phyloP scores from a whole-genome alignment of 2,797 vertebrate genomes.

The Mastacembelus armatus region DNA sequence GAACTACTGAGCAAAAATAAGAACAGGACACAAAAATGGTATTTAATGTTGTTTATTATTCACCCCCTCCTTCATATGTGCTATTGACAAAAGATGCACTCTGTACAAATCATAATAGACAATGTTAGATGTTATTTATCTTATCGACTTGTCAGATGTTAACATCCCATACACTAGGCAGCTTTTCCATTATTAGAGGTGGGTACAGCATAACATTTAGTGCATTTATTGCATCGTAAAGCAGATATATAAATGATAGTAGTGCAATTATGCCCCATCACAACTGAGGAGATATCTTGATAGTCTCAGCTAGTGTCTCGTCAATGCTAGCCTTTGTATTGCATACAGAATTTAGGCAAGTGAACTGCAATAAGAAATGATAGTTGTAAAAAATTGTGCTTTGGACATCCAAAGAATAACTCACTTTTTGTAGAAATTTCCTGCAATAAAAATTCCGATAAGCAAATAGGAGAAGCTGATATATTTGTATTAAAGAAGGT shows the following conservation, averaged over 20 bases:
- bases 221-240: slow-evolving; percentile 86
- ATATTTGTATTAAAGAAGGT: slow-evolving; percentile 34
- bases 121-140: slow-evolving; percentile 60
- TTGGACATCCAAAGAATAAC: slow-evolving; percentile 68
- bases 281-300: slow-evolving; percentile 74
- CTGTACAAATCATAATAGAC: slow-evolving; percentile 70
- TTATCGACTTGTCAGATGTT: slow-evolving; percentile 53
- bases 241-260: slow-evolving; percentile 80
- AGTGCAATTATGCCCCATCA: slow-evolving; percentile 84
- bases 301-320: slow-evolving; percentile 78
- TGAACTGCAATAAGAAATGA: slow-evolving; percentile 72
- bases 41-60: slow-evolving; percentile 71
- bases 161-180: slow-evolving; percentile 72
- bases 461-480: slow-evolving; percentile 58
- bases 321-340: slow-evolving; percentile 80
- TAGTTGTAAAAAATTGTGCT: slow-evolving; percentile 81
- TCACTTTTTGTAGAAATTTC: slow-evolving; percentile 66
- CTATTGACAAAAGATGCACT: slow-evolving; percentile 73
- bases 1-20: slow-evolving; percentile 27
- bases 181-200: slow-evolving; percentile 67
- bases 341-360: slow-evolving; percentile 82
- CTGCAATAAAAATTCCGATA: slow-evolving; percentile 64
- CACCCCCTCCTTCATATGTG: slow-evolving; percentile 62
- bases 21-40: slow-evolving; percentile 30
- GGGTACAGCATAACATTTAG: slow-evolving; percentile 76